Evolutionary conservation across 2,888 invertebrate species (phyloP).

Genomic region (Dicyrtoma fusca): DNA sequence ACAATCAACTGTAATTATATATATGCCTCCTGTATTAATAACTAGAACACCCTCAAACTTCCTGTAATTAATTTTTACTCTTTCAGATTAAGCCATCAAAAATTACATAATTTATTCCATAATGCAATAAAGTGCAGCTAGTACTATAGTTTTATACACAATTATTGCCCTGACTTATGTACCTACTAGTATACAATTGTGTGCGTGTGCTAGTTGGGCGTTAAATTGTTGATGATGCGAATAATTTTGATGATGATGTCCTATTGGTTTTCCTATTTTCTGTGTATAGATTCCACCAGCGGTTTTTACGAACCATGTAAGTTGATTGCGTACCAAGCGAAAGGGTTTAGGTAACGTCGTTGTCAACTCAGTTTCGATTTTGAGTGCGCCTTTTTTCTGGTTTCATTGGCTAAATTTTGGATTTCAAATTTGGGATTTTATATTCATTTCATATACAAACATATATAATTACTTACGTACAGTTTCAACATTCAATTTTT

Average conservation of each 20-base stretch:
- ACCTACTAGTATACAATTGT: no score
- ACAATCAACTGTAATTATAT: no score
- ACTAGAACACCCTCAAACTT: no score
- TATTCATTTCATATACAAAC: background rate
- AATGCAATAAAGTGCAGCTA: no score
- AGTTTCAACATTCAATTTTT: background rate
- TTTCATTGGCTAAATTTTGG: slow-evolving; percentile 9
- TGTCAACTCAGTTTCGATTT: slow-evolving; percentile 27
- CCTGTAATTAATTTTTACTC: no score
- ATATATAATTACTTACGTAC: background rate
- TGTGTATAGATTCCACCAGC: slow-evolving; percentile 40
- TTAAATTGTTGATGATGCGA: background rate
- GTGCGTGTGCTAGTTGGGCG: no score
- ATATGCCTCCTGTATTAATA: no score
- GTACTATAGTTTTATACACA: no score
- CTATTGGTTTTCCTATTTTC: slow-evolving; percentile 35
- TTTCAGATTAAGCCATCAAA: no score
- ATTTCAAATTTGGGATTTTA: background rate
- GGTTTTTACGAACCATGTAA: slow-evolving; percentile 41
- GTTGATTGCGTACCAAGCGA: slow-evolving; percentile 25
- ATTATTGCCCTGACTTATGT: no score
- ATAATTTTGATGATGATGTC: slow-evolving; percentile 12
- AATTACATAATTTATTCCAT: no score
- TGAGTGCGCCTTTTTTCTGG: slow-evolving; percentile 38
- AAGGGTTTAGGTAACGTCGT: slow-evolving; percentile 26